phyloP scores from a whole-genome alignment of 2,797 vertebrate species.

The Chiloscyllium punctatum region DNA sequence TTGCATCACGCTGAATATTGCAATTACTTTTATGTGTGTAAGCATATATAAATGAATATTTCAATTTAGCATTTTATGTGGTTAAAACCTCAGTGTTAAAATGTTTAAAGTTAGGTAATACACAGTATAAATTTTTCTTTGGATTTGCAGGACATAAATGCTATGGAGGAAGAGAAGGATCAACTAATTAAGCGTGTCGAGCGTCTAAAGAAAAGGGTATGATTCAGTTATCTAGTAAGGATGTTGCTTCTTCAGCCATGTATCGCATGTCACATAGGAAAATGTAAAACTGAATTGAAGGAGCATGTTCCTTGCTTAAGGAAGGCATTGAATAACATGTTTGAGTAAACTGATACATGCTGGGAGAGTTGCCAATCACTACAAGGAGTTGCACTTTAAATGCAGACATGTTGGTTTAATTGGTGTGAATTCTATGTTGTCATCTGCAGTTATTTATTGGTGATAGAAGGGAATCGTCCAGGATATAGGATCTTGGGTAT shows the following conservation, averaged over 20 bases:
- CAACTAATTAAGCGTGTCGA: constrained; percentile 92
- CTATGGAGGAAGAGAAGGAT: constrained; percentile 97
- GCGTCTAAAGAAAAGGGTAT: constrained; percentile 89
- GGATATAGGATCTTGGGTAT: constrained; percentile 53
- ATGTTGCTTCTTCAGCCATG: not conserved
- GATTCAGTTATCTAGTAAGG: not conserved
- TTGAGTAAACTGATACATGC: not conserved
- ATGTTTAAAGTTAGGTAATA: not conserved
- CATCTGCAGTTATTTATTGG: constrained; percentile 53
- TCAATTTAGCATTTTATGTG: not conserved
- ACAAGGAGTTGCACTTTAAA: constrained; percentile 2
- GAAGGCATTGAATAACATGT: constrained; percentile 54
- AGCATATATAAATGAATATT: not conserved
- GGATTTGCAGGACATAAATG: constrained; percentile 77
- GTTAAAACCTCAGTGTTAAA: not conserved
- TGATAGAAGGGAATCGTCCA: constrained; percentile 52
- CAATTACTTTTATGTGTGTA: not conserved
- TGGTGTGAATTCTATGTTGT: constrained; percentile 47
- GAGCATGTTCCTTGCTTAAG: constrained; percentile 51
- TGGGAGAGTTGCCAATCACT: constrained; percentile 17
- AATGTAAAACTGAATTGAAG: constrained; percentile 54
- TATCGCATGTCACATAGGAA: constrained; percentile 58
- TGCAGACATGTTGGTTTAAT: constrained; percentile 1
- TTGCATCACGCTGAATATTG: too few species aligned
- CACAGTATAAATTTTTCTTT: not conserved